phyloP scores from a whole-genome alignment of 1,140 invertebrate species.

The Pemphigus obesinymphae region DNA sequence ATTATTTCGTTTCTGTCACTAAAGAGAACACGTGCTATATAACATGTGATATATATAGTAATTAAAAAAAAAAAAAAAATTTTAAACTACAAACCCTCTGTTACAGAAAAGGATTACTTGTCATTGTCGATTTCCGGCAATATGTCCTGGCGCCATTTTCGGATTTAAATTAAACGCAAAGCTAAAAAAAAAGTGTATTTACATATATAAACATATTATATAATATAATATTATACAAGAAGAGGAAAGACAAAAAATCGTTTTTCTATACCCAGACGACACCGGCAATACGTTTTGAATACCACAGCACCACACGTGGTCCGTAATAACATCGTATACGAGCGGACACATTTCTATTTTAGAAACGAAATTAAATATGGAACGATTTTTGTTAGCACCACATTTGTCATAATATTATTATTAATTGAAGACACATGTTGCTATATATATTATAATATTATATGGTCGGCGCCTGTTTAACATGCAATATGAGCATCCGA shows the following conservation, averaged over 20 bases:
- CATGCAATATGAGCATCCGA: no score
- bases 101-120: conserved; percentile 24
- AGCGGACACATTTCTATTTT: conserved; percentile 3
- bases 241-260: background rate
- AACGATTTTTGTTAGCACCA: background rate
- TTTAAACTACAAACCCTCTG: background rate
- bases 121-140: conserved; percentile 32
- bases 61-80: background rate
- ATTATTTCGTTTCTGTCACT: no score
- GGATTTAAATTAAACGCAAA: conserved; percentile 5
- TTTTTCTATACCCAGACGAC: conserved; percentile 2
- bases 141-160: conserved; percentile 19
- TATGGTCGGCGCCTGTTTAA: no score
- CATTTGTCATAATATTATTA: conserved; percentile 16
- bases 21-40: conserved; percentile 18
- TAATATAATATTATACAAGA: no score
- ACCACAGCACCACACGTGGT: conserved; percentile 15
- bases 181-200: background rate
- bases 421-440: conserved; percentile 10
- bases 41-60: background rate
- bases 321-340: background rate
- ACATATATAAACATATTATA: no score
- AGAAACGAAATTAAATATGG: conserved; percentile 1
- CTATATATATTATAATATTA: background rate
- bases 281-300: background rate